phyloP scores from a whole-genome alignment of 2,888 invertebrate genomes.

The Drosophila pegasa region DNA sequence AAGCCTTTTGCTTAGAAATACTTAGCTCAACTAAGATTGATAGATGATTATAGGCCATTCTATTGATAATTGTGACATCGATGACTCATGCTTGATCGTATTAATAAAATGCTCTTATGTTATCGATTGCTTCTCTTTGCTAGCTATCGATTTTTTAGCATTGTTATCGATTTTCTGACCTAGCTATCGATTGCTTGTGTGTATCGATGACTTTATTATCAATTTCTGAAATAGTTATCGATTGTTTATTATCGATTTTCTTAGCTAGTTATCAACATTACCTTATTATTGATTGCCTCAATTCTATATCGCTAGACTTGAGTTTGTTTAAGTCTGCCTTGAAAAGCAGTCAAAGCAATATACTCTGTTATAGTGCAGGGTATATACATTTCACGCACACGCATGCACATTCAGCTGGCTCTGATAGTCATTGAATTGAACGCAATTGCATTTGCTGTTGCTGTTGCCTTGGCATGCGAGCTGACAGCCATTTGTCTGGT shows the following conservation, averaged over 20 bases:
- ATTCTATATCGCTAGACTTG: too few species aligned
- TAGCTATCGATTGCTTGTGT: background rate
- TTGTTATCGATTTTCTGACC: background rate
- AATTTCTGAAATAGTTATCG: background rate
- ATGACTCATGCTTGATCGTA: background rate
- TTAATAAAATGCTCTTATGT: background rate
- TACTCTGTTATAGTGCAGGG: constrained; percentile 12
- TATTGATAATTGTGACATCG: background rate
- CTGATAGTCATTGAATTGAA: constrained; percentile 32
- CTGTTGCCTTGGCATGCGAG: constrained; percentile 47
- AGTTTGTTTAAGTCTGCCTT: background rate
- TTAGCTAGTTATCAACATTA: too few species aligned
- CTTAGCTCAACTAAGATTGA: background rate
- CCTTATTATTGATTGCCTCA: background rate
- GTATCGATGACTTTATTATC: background rate
- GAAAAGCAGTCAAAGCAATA: background rate
- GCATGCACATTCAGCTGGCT: constrained; percentile 11
- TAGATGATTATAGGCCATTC: too few species aligned
- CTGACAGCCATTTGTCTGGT: constrained; percentile 71
- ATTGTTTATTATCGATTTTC: background rate
- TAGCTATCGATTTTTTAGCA: background rate
- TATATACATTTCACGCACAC: constrained; percentile 2
- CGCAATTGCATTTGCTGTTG: constrained; percentile 52
- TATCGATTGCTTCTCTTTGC: background rate
- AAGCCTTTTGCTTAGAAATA: background rate